Percentiles rank a stretch among this genome's conserved stretches.
Evolutionary conservation across 2,888 invertebrate species (phyloP).

Genomic region (Heterodera filipjevi): DNA sequence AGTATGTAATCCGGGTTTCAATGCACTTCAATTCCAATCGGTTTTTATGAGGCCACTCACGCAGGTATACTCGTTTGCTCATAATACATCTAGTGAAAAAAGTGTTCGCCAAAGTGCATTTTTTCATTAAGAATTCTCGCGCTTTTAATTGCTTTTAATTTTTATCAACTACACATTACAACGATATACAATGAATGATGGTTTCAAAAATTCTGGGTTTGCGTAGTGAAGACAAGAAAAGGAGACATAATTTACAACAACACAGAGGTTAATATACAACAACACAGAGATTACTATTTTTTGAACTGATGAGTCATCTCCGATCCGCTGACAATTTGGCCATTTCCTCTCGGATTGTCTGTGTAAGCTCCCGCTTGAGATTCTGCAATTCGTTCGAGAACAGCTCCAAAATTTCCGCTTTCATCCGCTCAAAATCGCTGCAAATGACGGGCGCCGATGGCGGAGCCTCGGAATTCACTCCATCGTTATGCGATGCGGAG

Average conservation of each 20-base stretch:
- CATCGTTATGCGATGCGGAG: background rate
- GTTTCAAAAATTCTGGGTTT: background rate
- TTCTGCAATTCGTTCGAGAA: constrained; percentile 16
- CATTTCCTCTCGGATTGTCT: constrained; percentile 15
- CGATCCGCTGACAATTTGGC: constrained; percentile 2
- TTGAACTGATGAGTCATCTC: background rate
- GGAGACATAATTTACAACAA: background rate
- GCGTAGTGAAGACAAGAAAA: background rate
- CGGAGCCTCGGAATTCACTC: background rate
- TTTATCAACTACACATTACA: too few relatives aligned
- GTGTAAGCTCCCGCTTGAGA: constrained; percentile 9
- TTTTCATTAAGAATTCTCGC: too few relatives aligned
- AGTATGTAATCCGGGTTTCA: too few relatives aligned
- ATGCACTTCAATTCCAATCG: too few relatives aligned
- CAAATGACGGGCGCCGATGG: background rate
- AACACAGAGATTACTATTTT: too few relatives aligned
- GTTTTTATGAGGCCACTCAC: too few relatives aligned
- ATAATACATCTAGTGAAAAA: too few relatives aligned
- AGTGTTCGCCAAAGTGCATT: too few relatives aligned
- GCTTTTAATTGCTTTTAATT: too few relatives aligned
- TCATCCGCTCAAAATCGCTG: constrained; percentile 20
- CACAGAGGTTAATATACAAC: too few relatives aligned
- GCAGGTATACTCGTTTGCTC: too few relatives aligned
- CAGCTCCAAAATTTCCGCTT: constrained; percentile 15
- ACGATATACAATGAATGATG: too few relatives aligned